These are phyloP conservation scores for Anoplophora glabripennis DNA, from an alignment of 1,140 invertebrate species.

Conservation along the genomic window DNA sequence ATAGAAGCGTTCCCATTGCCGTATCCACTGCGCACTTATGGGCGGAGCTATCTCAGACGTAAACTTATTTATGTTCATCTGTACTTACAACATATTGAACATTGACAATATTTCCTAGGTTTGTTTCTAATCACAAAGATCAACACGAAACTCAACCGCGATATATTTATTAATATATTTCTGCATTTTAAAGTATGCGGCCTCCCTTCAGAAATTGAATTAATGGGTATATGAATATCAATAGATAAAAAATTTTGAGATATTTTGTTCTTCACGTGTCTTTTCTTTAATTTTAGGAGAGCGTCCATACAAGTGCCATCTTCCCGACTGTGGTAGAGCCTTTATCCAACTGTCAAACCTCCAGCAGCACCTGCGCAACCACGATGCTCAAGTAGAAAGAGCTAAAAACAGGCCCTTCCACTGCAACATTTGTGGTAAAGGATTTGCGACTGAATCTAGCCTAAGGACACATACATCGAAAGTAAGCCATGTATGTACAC, in stretches of 20 bases:
- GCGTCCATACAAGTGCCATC: conserved; percentile 93
- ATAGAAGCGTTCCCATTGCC: too few species aligned
- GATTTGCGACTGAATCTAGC: conserved; percentile 93
- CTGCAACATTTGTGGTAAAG: conserved; percentile 94
- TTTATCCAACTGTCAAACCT: conserved; percentile 97
- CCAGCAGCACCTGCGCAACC: conserved; percentile 94
- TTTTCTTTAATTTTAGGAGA: conserved; percentile 69
- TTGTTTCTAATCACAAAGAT: too few species aligned
- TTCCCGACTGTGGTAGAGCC: conserved; percentile 90
- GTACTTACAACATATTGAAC: too few species aligned
- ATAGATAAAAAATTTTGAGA: neutral
- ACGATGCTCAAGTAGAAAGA: conserved; percentile 92
- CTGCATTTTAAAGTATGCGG: too few species aligned
- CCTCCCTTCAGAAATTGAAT: too few species aligned
- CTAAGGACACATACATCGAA: conserved; percentile 93
- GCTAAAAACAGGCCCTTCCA: conserved; percentile 94
- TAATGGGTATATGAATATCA: too few species aligned
- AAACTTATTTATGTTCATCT: too few species aligned
- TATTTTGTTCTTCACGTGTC: neutral
- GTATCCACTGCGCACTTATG: too few species aligned
- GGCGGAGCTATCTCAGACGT: too few species aligned
- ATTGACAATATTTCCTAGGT: too few species aligned
- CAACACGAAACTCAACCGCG: too few species aligned
- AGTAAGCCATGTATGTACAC: conserved; percentile 78
- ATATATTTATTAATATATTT: too few species aligned